phyloP scores from a whole-genome alignment of 2,797 vertebrate genomes.

The Chaunax sp. region DNA sequence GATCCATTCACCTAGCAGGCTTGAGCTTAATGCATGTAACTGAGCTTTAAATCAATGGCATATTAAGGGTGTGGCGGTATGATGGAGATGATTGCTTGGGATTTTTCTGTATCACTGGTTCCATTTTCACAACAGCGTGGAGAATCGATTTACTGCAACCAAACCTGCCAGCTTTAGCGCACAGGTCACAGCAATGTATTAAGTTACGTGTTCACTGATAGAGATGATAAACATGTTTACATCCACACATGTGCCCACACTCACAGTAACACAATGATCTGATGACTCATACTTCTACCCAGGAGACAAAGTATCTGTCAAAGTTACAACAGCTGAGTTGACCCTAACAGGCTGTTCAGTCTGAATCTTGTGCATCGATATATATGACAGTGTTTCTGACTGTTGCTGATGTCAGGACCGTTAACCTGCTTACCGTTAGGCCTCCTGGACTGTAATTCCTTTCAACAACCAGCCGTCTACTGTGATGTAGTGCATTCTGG shows the following conservation, averaged over 20 bases:
- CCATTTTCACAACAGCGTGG: constrained; percentile 53
- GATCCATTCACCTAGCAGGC: constrained; percentile 52
- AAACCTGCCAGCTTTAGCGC: constrained; percentile 40
- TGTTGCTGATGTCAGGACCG: no score
- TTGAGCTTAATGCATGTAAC: constrained; percentile 62
- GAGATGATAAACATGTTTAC: constrained; percentile 41
- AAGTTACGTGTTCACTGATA: constrained; percentile 50
- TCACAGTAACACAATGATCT: constrained; percentile 17
- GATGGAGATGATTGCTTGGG: constrained; percentile 57
- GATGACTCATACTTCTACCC: constrained; percentile 40
- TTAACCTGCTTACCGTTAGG: no score
- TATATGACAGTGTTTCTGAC: no score
- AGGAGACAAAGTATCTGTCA: constrained; percentile 33
- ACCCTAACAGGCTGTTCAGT: constrained; percentile 29
- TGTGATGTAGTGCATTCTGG: neutral
- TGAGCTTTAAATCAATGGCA: constrained; percentile 77
- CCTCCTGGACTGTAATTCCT: no score
- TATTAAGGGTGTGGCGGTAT: constrained; percentile 60
- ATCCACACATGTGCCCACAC: neutral
- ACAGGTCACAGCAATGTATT: constrained; percentile 43
- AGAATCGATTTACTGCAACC: constrained; percentile 65
- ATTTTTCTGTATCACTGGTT: constrained; percentile 40
- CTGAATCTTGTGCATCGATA: no score
- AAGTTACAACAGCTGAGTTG: constrained; percentile 39
- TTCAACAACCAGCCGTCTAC: neutral